phyloP scores from a whole-genome alignment of 2,888 invertebrate genomes.

The Xylota sylvarum region DNA sequence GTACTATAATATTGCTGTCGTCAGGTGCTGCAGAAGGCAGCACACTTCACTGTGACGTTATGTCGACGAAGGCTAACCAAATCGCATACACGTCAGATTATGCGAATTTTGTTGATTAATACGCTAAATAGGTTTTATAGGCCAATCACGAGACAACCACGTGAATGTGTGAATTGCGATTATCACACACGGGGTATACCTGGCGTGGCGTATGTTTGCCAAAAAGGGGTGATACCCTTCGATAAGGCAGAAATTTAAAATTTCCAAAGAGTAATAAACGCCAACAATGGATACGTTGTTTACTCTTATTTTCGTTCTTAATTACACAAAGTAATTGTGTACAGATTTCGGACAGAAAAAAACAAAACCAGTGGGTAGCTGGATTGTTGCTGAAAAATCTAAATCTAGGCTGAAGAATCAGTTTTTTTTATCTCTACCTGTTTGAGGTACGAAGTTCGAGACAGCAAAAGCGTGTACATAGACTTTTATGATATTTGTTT shows the following conservation, averaged over 20 bases:
- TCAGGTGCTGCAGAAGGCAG: conserved; percentile 16
- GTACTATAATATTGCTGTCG: background rate
- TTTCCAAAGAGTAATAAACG: conserved; percentile 18
- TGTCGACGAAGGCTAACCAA: background rate
- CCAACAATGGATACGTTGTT: background rate
- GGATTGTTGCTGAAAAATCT: background rate
- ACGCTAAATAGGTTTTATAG: background rate
- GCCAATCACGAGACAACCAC: conserved; percentile 42
- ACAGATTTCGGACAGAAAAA: too few species aligned
- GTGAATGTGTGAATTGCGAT: conserved; percentile 23
- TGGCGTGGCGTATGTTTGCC: background rate
- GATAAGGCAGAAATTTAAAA: conserved; percentile 29
- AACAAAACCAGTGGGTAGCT: background rate
- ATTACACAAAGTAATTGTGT: background rate
- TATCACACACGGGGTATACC: conserved; percentile 3
- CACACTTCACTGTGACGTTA: background rate
- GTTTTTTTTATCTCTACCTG: background rate
- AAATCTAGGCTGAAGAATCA: background rate
- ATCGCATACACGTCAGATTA: background rate
- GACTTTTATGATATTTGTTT: too few species aligned
- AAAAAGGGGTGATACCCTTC: conserved; percentile 18
- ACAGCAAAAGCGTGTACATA: too few species aligned
- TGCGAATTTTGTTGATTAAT: background rate
- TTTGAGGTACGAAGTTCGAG: background rate
- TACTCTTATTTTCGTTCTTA: background rate